Conservation (phyloP, 1,140 invertebrate species). For the Drosophila elegans region DNA sequence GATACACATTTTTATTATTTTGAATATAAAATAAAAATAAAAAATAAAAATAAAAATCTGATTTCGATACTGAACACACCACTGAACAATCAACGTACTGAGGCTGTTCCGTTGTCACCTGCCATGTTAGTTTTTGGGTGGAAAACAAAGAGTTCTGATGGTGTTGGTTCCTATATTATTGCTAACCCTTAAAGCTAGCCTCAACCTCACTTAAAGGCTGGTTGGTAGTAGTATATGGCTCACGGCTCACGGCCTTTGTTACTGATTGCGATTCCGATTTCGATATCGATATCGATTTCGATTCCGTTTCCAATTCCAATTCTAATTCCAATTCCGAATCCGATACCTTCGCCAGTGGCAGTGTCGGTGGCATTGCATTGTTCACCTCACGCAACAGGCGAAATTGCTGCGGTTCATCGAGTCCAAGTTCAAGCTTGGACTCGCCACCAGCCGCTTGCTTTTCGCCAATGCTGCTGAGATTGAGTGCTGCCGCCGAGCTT, state of each 20-base stretch:
- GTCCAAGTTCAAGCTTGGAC: conserved; percentile 4
- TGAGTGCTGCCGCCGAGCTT: conserved; percentile 60
- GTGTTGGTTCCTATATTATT: conserved; percentile 6
- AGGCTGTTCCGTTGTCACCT: conserved; percentile 9
- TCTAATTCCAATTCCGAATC: too few relatives aligned
- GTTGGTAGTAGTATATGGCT: conserved; percentile 15
- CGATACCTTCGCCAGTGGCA: conserved; percentile 16
- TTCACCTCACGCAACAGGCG: conserved; percentile 53
- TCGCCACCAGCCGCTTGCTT: conserved; percentile 3
- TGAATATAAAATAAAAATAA: conserved; percentile 15
- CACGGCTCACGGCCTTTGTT: conserved; percentile 40
- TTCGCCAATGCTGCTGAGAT: conserved; percentile 59
- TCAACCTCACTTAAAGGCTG: conserved; percentile 22
- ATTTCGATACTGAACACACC: conserved; percentile 14
- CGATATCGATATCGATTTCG: too few relatives aligned
- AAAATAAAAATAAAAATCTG: conserved; percentile 18
- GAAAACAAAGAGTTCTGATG: conserved; percentile 12
- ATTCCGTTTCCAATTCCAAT: too few relatives aligned
- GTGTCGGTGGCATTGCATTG: conserved; percentile 17
- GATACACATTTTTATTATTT: conserved; percentile 20
- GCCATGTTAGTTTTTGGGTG: conserved; percentile 2
- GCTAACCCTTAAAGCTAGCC: conserved; percentile 12
- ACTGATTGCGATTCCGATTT: background rate
- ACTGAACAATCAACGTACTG: conserved; percentile 2
- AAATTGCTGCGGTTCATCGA: conserved; percentile 44